Evolutionary conservation across 2,797 vertebrate genomes (phyloP), one percentile per base, ranked within the genome.

Genomic region (Coracias cyanogaster): DNA sequence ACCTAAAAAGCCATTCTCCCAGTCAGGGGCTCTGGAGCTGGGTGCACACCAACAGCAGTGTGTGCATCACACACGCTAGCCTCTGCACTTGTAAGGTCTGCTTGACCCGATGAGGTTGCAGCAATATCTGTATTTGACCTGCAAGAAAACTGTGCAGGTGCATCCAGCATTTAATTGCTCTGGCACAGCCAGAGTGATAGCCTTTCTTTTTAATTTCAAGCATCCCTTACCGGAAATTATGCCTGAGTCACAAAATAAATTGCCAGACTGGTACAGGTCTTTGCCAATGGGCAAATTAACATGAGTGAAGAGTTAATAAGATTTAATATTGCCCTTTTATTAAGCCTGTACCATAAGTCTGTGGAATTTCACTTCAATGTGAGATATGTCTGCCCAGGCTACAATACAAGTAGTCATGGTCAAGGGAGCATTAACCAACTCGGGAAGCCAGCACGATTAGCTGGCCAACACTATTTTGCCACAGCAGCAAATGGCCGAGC

Each of bases 221-320:
- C 17, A 12, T 72, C 21, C 14, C 33, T 86, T 65, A 31, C 8
- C 17, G 35, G 29, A 88, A 90, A 71, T 81, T 43, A 62, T 54
- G 21, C 35, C 66, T 3, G 5, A 91, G 45, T 93, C 57, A n/a
- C 74, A 82, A 85, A 94, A 85, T 46, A 77, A 89, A 80, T 39
- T 7, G 12, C 21, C 37, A 88, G 33, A 64, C 37, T 24, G 24
- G 48, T 35, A 82, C 15, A 52, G 28, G 21, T 66, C 74, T 69
- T 83, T 93, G 22, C 22, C 58, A 72, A 54, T 12, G 37, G 29
- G 35, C 10, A 82, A 88, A 88, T 82, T 37, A 84, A 61, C 3
- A 14, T 22, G 49, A 84, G 22, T 5, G 33, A 28, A 69, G 60
- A 82, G 26, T 48, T 88, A 95, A 33, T n/a, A 78, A 52, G 52